Evolutionary conservation across 1,140 invertebrate genomes (phyloP), one percentile per base, ranked within the genome.

Genomic region (Caenorhabditis latens): DNA sequence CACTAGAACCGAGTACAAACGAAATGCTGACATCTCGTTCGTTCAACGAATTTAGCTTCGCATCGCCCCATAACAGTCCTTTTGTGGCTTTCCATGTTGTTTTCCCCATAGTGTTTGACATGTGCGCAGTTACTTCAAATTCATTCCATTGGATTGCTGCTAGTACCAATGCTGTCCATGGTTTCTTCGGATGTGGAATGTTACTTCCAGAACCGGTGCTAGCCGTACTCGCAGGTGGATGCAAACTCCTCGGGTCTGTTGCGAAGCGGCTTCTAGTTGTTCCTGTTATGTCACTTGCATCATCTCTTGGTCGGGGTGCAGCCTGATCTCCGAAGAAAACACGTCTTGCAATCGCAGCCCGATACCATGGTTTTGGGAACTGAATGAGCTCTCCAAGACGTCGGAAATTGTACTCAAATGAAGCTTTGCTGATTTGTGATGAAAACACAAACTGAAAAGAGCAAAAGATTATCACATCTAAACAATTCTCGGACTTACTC

Each of bases 331-430:
- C 91, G 65, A 91, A 91, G 89, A 91, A 91, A 4, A 91, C 53
- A 1, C 91, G 85, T 57, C 87, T 84, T 32, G 90, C 89, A 24
- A 91, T 88, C 24, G 90, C 63, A 13, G 79, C 21, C 40, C 97
- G 94, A 92, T 98, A 98, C 98, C 98, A 99, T 5, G 98, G 97
- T 93, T 98, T 98, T 0, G 98, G 98, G 92, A 99, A 99, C 7
- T 97, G 96, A 57, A 99, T 93, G 90, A 99, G 98, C 94, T 99
- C 98, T 0, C 96, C 97, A 85, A 99, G 93, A n/a, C 98, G 94
- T 83, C 98, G 94, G 97, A 99, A 99, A 92, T 99, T 98, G 93
- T 99, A 99, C 92, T 99, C 98, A 93, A 99, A 99, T 32, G 96
- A 97, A 40, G 98, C 98, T n/a, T 96, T 97, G 46, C 97, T 98